Conservation (phyloP, 2,113 vertebrate species). For the Paradoxurus hermaphroditus region DNA sequence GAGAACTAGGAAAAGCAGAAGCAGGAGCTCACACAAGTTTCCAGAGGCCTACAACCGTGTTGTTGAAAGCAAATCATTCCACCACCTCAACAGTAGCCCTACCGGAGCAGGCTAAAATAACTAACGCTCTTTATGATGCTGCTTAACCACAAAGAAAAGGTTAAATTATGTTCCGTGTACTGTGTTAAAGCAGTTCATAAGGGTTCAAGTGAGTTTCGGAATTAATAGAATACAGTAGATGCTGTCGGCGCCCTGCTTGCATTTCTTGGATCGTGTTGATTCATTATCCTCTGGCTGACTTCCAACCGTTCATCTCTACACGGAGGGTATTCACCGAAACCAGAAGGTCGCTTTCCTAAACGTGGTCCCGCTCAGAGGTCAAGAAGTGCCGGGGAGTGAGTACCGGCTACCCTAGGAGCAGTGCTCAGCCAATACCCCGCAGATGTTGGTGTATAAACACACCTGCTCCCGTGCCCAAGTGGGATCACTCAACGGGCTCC, state of each 20-base stretch:
- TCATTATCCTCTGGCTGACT: background rate
- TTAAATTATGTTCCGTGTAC: background rate
- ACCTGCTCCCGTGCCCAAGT: fast-evolving
- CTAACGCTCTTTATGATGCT: background rate
- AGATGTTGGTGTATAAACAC: background rate
- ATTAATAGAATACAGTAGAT: background rate
- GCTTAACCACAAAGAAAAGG: background rate
- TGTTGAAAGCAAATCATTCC: background rate
- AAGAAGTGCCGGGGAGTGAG: background rate
- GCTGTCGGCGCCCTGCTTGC: background rate
- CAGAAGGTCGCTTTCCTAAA: background rate
- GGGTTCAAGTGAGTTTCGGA: background rate
- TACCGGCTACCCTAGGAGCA: background rate
- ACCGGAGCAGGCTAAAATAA: background rate
- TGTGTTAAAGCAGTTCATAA: background rate
- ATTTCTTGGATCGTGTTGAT: background rate
- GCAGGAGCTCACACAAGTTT: background rate
- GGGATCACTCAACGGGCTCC: background rate
- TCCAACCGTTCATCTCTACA: background rate
- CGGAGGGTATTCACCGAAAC: background rate
- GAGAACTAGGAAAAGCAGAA: background rate
- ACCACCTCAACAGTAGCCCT: background rate
- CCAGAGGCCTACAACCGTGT: background rate
- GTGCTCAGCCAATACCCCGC: background rate
- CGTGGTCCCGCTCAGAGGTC: background rate